These are phyloP conservation scores for Edolisoma coerulescens DNA, from an alignment of 2,113 vertebrate species.

Conservation along the genomic window DNA sequence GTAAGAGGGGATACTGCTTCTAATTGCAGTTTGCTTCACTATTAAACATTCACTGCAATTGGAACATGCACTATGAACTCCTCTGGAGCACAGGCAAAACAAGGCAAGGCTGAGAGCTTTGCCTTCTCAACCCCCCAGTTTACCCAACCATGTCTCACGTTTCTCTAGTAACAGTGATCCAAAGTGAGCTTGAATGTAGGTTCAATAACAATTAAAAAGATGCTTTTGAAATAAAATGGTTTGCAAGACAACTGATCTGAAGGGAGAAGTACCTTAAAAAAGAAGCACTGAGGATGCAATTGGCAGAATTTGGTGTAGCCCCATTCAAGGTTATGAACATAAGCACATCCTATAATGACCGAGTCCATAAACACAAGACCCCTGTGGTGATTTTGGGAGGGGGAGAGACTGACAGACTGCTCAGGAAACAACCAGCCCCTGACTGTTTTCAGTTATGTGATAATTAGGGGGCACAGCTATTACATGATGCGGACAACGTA, in stretches of 20 bases:
- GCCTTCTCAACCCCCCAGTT: not conserved
- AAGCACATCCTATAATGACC: not conserved
- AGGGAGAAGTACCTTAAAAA: not conserved
- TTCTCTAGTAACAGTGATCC: not conserved
- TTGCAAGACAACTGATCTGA: not conserved
- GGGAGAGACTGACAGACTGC: not conserved
- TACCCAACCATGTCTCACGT: not conserved
- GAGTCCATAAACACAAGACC: not conserved
- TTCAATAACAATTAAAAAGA: not conserved
- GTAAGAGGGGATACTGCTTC: not conserved
- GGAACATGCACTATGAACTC: not conserved
- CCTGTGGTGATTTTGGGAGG: not conserved
- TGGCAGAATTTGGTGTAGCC: not conserved
- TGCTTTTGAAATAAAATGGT: not conserved
- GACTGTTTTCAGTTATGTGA: not conserved
- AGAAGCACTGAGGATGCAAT: not conserved
- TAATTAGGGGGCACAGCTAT: not conserved
- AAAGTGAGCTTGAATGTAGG: not conserved
- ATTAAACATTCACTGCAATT: not conserved
- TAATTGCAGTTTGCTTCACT: not conserved
- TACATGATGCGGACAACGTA: accelerated
- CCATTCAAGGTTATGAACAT: not conserved
- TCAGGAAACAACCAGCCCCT: not conserved
- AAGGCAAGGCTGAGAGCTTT: not conserved
- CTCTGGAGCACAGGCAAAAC: not conserved